Evolutionary conservation across 1,140 invertebrate genomes (phyloP), one percentile per base, ranked within the genome.

Genomic region (Helicoverpa zea): DNA sequence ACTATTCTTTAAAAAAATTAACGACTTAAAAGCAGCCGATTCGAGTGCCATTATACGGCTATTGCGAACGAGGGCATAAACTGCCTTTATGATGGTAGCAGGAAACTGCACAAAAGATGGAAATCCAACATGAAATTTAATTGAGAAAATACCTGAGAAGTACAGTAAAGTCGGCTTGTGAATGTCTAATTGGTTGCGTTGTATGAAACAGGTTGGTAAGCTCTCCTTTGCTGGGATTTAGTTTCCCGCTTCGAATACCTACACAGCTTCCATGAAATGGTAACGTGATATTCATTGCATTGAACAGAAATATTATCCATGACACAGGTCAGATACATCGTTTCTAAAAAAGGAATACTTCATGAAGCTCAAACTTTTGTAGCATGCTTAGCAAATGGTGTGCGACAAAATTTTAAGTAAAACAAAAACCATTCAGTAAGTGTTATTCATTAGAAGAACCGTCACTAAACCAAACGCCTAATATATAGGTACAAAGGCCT

Each of bases 71-170:
- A 47, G 56, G 29, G 54, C 61, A 63, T 75, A 75, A 75, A 61
- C 43, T 61, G 56, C 58, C n/a, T 58, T 75, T 75, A 75, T 61
- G 43, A 58, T 52, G 59, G 72, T 30, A 47, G 72, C 14, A 2
- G 30, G 35, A n/a, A 35, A 35, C 14, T 47, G 5, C 56, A 75
- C 73, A 49, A 75, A 75, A 29, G 23, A 59, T 30, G 49, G 49
- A 70, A 68, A 49, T 56, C 63, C 59, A 81, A 84, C 43, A 54
- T 79, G 73, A 76, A 83, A 84, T 83, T 84, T 87, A 87, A 87
- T 86, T 84, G 83, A 82, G 78, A 81, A 86, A 84, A 87, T 87
- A 83, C 81, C 84, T 83, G 63, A 29, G 73, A 74, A 80, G 73
- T 49, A 81, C 75, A 84, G 83, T 84, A 80, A 84, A 83, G 75